A percentile compares a stretch with the other conserved stretches of the same genome.
Conservation (phyloP, 2,797 vertebrate species). For the Neostethus bicornis region DNA sequence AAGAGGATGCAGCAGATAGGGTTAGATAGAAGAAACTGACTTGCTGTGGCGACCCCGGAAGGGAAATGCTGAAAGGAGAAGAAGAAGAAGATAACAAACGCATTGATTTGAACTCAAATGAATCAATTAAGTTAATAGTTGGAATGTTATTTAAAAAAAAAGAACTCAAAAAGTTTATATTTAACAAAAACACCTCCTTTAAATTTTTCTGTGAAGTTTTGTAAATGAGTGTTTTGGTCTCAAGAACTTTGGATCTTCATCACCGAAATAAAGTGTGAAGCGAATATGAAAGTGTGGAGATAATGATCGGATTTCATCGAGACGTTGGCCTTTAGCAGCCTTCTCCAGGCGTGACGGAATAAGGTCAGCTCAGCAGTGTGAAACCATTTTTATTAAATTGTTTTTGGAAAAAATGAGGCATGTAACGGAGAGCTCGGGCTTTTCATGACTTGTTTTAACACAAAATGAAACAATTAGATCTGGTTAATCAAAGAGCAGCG, state of each 20-base stretch:
- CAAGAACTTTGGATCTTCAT: background rate
- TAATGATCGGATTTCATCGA: background rate
- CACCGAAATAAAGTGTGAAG: background rate
- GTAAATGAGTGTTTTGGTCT: background rate
- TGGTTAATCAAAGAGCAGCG: conserved; percentile 26
- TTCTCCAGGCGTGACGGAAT: background rate
- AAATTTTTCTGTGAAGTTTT: no score
- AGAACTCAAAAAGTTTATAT: no score
- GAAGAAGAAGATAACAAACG: no score
- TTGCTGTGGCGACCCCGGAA: no score
- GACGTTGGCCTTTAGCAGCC: background rate
- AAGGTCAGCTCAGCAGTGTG: conserved; percentile 3
- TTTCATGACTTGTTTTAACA: background rate
- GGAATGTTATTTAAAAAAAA: no score
- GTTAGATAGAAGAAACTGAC: no score
- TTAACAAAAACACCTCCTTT: no score
- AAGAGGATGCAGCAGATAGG: no score
- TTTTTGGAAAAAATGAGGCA: background rate
- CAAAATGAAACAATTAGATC: no score
- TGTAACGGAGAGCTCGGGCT: background rate
- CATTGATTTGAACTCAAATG: no score
- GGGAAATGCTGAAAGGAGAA: no score
- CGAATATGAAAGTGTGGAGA: background rate
- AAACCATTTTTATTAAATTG: background rate
- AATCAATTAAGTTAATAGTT: no score